Evolutionary conservation across 2,888 invertebrate species (phyloP).

Genomic region (Miltochrista miniata): DNA sequence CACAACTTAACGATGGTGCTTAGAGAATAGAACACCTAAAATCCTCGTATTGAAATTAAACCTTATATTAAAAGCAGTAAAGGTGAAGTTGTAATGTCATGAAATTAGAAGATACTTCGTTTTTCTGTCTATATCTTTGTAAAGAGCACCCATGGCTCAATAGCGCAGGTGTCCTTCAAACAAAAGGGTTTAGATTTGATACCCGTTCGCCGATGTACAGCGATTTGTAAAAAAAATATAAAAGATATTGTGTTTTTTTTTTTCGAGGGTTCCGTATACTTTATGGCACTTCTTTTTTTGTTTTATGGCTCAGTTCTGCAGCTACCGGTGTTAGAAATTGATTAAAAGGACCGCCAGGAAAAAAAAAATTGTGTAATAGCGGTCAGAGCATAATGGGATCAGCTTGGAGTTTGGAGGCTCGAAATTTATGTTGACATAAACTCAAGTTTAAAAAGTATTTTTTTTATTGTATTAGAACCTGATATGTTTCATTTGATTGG

Average conservation of each 20-base stretch:
- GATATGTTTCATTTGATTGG: too few species aligned
- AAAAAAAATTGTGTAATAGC: neutral
- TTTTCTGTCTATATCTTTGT: conserved; percentile 54
- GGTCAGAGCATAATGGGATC: too few species aligned
- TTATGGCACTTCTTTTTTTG: neutral
- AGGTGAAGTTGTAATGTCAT: conserved; percentile 12
- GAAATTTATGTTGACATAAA: neutral
- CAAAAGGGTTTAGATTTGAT: conserved; percentile 75
- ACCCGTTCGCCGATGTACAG: conserved; percentile 56
- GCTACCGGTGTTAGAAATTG: conserved; percentile 10
- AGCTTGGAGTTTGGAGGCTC: neutral
- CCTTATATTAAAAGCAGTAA: rapidly evolving
- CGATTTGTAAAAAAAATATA: conserved; percentile 61
- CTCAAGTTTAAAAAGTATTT: too few species aligned
- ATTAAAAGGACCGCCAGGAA: neutral
- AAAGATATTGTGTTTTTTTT: conserved; percentile 40
- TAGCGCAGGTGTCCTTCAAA: conserved; percentile 75
- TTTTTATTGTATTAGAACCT: too few species aligned
- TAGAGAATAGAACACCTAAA: conserved; percentile 24
- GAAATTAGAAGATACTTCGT: conserved; percentile 28
- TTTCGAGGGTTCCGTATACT: conserved; percentile 32
- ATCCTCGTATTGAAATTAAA: conserved; percentile 15
- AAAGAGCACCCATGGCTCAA: conserved; percentile 76
- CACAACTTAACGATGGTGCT: conserved; percentile 51
- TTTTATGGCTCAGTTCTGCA: conserved; percentile 16